Conservation (phyloP, 2,113 vertebrate species). For the Vombatus ursinus region DNA sequence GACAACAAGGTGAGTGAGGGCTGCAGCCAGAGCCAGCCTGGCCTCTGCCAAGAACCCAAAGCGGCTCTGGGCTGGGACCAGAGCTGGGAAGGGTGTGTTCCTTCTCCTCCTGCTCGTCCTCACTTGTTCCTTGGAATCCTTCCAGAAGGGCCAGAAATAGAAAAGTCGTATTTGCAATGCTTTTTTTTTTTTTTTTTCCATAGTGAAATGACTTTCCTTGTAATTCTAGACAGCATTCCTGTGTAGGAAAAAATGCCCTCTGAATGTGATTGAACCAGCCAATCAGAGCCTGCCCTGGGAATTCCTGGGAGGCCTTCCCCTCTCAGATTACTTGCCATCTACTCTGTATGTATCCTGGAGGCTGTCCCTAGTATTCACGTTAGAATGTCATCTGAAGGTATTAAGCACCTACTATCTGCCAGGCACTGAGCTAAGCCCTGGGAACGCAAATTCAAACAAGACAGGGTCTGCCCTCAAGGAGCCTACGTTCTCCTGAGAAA, state of each 20-base stretch:
- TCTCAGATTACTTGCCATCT: not conserved
- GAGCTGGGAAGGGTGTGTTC: not conserved
- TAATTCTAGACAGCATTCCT: not conserved
- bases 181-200: too few species aligned
- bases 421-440: too few species aligned
- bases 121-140: not conserved
- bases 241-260: not conserved
- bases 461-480: too few species aligned
- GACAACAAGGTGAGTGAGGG: slow-evolving; percentile 73
- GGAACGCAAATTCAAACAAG: too few species aligned
- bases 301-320: not conserved
- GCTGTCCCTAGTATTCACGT: not conserved
- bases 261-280: not conserved
- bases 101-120: not conserved
- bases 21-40: not conserved
- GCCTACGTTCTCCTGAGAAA: too few species aligned
- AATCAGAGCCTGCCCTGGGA: not conserved
- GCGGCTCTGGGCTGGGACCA: not conserved
- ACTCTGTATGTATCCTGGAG: not conserved
- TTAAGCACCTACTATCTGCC: not conserved
- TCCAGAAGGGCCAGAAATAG: not conserved
- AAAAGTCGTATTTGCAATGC: not conserved
- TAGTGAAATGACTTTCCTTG: not conserved
- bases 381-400: not conserved
- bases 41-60: too few species aligned